Evolutionary conservation across 2,888 invertebrate genomes (phyloP).

Genomic region (Erannis defoliaria): DNA sequence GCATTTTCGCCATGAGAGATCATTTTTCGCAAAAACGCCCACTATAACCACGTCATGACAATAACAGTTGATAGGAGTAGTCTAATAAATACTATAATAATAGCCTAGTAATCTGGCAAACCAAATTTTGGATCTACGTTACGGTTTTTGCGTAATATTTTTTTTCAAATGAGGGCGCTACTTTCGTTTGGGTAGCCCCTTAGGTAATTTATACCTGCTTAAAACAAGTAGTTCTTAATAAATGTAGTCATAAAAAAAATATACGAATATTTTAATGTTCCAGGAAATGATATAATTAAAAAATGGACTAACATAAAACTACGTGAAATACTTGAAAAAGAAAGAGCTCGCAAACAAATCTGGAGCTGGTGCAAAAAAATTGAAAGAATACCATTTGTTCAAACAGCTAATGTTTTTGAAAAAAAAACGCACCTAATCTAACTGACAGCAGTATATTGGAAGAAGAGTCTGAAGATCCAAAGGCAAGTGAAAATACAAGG

Average conservation of each 20-base stretch:
- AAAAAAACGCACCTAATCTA: constrained; percentile 40
- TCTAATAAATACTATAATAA: too few relatives aligned
- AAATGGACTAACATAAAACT: constrained; percentile 3
- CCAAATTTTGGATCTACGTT: too few relatives aligned
- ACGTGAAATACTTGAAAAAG: constrained; percentile 24
- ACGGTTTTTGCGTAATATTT: too few relatives aligned
- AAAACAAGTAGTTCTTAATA: not conserved
- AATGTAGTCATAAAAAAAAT: too few relatives aligned
- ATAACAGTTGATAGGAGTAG: too few relatives aligned
- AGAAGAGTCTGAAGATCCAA: constrained; percentile 30
- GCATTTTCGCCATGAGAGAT: too few relatives aligned
- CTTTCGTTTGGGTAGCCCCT: too few relatives aligned
- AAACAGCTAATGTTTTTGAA: constrained; percentile 39
- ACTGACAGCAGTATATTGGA: constrained; percentile 37
- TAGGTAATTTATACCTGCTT: not conserved
- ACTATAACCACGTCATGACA: too few relatives aligned
- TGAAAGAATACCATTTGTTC: constrained; percentile 40
- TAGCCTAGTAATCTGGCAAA: too few relatives aligned
- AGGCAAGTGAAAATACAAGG: constrained; percentile 23
- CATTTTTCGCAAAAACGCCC: too few relatives aligned
- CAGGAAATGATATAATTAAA: not conserved
- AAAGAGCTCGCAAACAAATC: constrained; percentile 35
- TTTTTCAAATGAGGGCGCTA: too few relatives aligned
- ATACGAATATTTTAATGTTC: not conserved
- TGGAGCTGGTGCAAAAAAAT: constrained; percentile 32